These are phyloP conservation scores for Trissoscelio sp. DNA, from an alignment of 2,888 invertebrate genomes.

Conservation along the genomic window DNA sequence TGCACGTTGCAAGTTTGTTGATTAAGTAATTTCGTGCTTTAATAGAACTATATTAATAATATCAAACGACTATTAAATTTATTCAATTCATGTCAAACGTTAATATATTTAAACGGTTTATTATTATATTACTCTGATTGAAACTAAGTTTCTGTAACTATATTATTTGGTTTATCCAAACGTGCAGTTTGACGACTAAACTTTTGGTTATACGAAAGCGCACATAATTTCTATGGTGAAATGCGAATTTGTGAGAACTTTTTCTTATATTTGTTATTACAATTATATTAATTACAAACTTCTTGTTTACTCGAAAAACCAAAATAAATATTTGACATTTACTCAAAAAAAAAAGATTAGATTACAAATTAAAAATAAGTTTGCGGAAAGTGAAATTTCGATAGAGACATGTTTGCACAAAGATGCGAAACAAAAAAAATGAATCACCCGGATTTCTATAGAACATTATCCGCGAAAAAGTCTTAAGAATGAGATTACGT, in stretches of 20 bases:
- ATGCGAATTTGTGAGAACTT: not conserved
- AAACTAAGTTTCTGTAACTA: not conserved
- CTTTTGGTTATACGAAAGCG: not conserved
- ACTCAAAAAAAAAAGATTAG: not conserved
- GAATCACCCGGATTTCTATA: constrained; percentile 24
- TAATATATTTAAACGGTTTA: not conserved
- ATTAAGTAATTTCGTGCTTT: not conserved
- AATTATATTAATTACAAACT: not conserved
- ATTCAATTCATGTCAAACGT: not conserved
- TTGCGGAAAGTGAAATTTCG: constrained; percentile 10
- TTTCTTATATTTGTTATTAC: too few relatives aligned
- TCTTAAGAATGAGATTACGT: constrained; percentile 42
- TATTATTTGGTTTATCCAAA: not conserved
- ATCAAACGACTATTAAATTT: not conserved
- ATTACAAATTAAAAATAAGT: constrained; percentile 13
- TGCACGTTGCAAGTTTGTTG: not conserved
- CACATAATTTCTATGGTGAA: not conserved
- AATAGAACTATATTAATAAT: not conserved
- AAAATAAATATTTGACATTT: constrained; percentile 1
- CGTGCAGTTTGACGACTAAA: not conserved
- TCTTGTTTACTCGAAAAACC: not conserved
- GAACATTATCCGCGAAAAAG: constrained; percentile 5
- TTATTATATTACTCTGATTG: not conserved
- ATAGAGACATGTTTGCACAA: constrained; percentile 12
- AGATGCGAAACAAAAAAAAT: constrained; percentile 1